Evolutionary conservation across 2,888 invertebrate genomes (phyloP).

Genomic region (Deilephila elpenor): DNA sequence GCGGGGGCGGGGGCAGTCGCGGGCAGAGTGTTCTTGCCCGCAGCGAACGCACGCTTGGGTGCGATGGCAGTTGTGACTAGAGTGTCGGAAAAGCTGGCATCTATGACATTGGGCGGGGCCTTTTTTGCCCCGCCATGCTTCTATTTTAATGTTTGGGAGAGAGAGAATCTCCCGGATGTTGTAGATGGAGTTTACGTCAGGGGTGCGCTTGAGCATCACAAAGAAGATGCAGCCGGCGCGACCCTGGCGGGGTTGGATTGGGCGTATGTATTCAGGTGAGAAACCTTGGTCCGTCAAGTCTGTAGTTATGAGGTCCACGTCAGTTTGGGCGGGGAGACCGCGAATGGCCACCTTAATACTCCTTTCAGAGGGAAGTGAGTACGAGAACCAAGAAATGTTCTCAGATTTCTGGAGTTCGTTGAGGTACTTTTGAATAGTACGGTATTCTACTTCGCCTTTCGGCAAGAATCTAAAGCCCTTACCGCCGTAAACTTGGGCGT

Average conservation of each 20-base stretch:
- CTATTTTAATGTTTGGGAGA: constrained; percentile 34
- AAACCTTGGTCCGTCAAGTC: constrained; percentile 4
- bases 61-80: constrained; percentile 32
- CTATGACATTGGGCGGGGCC: constrained; percentile 39
- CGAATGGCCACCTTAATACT: constrained; percentile 34
- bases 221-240: constrained; percentile 34
- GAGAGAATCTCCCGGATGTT: constrained; percentile 7
- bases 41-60: constrained; percentile 33
- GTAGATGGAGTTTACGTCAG: constrained; percentile 16
- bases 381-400: constrained; percentile 36
- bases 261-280: constrained; percentile 7
- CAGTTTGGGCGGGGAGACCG: constrained; percentile 3
- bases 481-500: constrained; percentile 25
- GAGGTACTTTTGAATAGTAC: constrained; percentile 32
- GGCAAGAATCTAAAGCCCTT: constrained; percentile 24
- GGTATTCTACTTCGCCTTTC: constrained; percentile 28
- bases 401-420: constrained; percentile 12
- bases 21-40: constrained; percentile 28
- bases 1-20: constrained; percentile 29
- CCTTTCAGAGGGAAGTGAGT: constrained; percentile 32
- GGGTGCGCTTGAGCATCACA: constrained; percentile 11
- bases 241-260: constrained; percentile 27
- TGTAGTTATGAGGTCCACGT: background rate
- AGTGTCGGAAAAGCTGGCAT: constrained; percentile 38
- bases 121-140: constrained; percentile 35